Percentiles rank a stretch among this genome's conserved stretches.
Evolutionary conservation across 2,888 invertebrate genomes (phyloP).

Genomic region (Mesochorus sp.): DNA sequence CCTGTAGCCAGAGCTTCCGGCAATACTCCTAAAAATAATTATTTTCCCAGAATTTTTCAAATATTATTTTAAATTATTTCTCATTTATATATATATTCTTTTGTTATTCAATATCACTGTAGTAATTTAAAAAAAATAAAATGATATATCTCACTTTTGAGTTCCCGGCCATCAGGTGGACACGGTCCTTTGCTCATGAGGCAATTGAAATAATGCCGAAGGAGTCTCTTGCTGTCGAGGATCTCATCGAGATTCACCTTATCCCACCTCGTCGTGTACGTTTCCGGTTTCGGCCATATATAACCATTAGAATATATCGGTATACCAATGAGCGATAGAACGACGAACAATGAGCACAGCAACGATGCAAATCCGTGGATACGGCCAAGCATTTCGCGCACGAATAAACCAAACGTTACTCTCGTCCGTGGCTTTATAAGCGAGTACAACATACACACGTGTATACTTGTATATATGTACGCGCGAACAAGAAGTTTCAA

Average conservation of each 20-base stretch:
- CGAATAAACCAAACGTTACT: slow-evolving; percentile 62
- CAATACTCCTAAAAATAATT: slow-evolving; percentile 66
- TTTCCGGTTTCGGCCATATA: slow-evolving; percentile 67
- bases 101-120: neutral
- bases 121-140: neutral
- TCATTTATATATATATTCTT: neutral
- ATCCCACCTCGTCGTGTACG: slow-evolving; percentile 85
- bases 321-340: slow-evolving; percentile 28
- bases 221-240: slow-evolving; percentile 87
- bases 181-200: slow-evolving; percentile 87
- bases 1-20: slow-evolving; percentile 71
- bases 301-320: slow-evolving; percentile 48
- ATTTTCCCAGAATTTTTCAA: neutral
- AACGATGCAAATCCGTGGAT: slow-evolving; percentile 42
- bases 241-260: slow-evolving; percentile 88
- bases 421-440: slow-evolving; percentile 57
- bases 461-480: neutral
- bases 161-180: slow-evolving; percentile 88
- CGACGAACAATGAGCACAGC: slow-evolving; percentile 34
- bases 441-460: slow-evolving; percentile 10
- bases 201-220: slow-evolving; percentile 89
- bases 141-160: slow-evolving; percentile 86
- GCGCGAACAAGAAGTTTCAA: neutral
- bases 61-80: neutral
- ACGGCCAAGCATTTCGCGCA: slow-evolving; percentile 60